Base-by-base conservation (phyloP, 2,888 invertebrate genomes). In the Torymus texanus region DNA sequence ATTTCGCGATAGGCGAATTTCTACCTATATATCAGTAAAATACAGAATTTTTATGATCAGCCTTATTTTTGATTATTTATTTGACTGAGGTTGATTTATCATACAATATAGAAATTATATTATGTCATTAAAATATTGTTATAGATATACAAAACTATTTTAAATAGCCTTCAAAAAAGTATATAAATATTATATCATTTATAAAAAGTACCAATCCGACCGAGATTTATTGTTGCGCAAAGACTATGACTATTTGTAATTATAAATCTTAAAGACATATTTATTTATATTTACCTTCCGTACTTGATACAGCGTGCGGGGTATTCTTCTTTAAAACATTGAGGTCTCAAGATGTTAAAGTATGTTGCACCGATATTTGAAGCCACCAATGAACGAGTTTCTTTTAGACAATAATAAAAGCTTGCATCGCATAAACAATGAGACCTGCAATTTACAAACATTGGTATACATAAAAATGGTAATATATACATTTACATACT, bases 301-400 rank as follows among this genome's bases (percentile, higher is more conserved):
- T 83, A 82, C 77, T 78, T 73, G 8, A 75, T 70, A 73, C 88
- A 88, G 10, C 71, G 75, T 3, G 74, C 59, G 4, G 86, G 85
- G 82, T 86, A 84, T 18, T 84, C 80, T 82, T 82, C 91, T 90
- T 91, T 90, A 73, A 95, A 95, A 89, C 95, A 96, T 87, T 94
- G 93, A 0, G 94, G 94, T 0, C 93, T 92, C 59, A 95, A 90
- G 82, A 95, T 91, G 85, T 94, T 94, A 91, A 96, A 96, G 90
- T 94, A 96, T 0, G 94, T 94, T 50, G 92, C 90, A 0, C 94
- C 95, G 63, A 95, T 93, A 87, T 93, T 92, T 0, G 91, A 90
- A 0, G 94, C 92, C 2, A 94, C 90, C 75, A 92, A 81, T 0
- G 92, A 92, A 83, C 91, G 91, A 66, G 92, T 93, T 71, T 91